Evolutionary conservation across 2,888 invertebrate species (phyloP).

Genomic region (Zygaena filipendulae): DNA sequence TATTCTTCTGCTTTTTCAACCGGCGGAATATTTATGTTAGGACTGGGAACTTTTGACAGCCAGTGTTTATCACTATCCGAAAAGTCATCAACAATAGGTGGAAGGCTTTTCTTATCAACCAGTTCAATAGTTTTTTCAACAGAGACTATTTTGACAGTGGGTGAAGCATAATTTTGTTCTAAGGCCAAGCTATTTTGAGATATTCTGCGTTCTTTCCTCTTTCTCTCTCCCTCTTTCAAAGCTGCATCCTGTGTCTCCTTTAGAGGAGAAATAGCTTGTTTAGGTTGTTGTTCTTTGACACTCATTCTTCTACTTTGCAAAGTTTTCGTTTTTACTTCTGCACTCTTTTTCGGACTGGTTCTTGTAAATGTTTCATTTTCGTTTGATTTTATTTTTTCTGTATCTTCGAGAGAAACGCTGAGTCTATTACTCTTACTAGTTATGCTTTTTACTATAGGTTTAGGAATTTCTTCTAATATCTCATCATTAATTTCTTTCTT

Average conservation of each 20-base stretch:
- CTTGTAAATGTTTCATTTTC: conserved; percentile 21
- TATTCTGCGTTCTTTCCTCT: conserved; percentile 21
- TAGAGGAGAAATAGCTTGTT: too few species aligned
- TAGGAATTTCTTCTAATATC: conserved; percentile 29
- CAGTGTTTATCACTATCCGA: conserved; percentile 44
- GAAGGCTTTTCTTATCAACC: conserved; percentile 31
- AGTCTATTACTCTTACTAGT: conserved; percentile 21
- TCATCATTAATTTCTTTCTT: conserved; percentile 48
- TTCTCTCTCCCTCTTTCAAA: background rate
- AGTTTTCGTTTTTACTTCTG: conserved; percentile 32
- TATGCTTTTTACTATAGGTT: conserved; percentile 31
- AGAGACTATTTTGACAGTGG: background rate
- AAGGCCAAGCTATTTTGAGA: conserved; percentile 27
- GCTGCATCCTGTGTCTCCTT: background rate
- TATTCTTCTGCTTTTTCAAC: conserved; percentile 51
- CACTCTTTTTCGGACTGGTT: conserved; percentile 33
- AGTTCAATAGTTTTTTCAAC: conserved; percentile 20
- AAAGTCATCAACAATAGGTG: conserved; percentile 30
- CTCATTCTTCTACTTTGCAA: conserved; percentile 27
- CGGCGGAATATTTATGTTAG: conserved; percentile 42
- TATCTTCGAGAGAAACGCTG: conserved; percentile 43
- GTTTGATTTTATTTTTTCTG: conserved; percentile 25
- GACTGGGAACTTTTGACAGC: conserved; percentile 49
- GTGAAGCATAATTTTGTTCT: conserved; percentile 20
- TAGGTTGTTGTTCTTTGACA: conserved; percentile 22